phyloP scores from a whole-genome alignment of 2,888 invertebrate species.

The Dione juno region DNA sequence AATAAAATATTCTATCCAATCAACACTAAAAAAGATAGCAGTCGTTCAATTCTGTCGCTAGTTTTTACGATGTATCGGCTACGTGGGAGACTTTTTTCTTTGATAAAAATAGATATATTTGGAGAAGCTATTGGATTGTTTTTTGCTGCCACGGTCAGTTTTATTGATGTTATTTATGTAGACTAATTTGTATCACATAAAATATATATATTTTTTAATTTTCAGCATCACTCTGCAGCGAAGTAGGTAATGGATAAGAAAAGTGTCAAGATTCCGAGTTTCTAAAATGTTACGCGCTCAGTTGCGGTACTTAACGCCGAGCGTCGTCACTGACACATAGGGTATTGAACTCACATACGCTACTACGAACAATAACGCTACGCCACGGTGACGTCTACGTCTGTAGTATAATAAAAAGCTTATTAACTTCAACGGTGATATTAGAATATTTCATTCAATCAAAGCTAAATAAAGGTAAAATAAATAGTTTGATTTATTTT shows the following conservation, averaged over 20 bases:
- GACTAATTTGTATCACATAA: background rate
- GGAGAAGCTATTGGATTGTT: background rate
- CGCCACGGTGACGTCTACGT: no score
- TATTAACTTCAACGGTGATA: background rate
- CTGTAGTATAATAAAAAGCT: background rate
- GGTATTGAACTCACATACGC: no score
- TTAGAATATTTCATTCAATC: no score
- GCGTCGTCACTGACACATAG: background rate
- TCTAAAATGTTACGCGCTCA: no score
- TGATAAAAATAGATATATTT: background rate
- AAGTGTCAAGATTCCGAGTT: no score
- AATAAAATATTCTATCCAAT: slow-evolving; percentile 42
- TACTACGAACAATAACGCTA: no score
- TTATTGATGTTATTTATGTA: background rate
- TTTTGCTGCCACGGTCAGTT: background rate
- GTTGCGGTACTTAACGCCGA: background rate
- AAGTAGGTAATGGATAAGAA: no score
- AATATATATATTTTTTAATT: no score
- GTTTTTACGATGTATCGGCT: slow-evolving; percentile 29
- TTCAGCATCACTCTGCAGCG: no score
- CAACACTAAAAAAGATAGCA: slow-evolving; percentile 40
- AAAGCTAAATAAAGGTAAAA: no score
- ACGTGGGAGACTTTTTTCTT: slow-evolving; percentile 12
- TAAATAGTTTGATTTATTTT: no score
- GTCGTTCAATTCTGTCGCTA: slow-evolving; percentile 31